phyloP scores from a whole-genome alignment of 2,113 vertebrate species.

The Caracal caracal region DNA sequence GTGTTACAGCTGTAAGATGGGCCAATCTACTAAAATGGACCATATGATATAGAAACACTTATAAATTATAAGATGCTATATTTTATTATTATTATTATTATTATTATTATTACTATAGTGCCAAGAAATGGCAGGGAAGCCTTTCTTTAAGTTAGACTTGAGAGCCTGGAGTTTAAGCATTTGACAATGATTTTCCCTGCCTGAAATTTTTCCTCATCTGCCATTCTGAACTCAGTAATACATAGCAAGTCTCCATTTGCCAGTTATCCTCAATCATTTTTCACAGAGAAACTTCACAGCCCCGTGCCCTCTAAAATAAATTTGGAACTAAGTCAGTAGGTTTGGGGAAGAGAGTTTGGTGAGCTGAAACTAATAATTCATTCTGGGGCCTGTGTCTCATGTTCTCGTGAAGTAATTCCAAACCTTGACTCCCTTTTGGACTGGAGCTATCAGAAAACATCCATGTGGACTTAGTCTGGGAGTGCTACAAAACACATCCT shows the following conservation, averaged over 20 bases:
- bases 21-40: background rate
- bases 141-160: background rate
- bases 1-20: background rate
- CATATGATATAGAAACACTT: background rate
- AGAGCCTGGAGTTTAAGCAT: background rate
- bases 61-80: background rate
- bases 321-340: conserved; percentile 53
- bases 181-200: background rate
- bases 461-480: background rate
- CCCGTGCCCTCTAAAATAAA: conserved; percentile 37
- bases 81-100: background rate
- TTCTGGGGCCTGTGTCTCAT: background rate
- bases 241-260: background rate
- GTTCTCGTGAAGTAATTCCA: conserved; percentile 18
- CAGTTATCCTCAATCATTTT: conserved; percentile 41
- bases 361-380: conserved; percentile 55
- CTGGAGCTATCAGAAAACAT: background rate
- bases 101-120: background rate
- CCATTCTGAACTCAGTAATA: background rate
- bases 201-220: background rate
- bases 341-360: background rate
- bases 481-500: background rate
- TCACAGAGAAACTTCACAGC: conserved; percentile 39
- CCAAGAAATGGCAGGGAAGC: background rate
- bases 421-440: background rate